Evolutionary conservation across 2,113 vertebrate species (phyloP), one percentile per base, ranked within the genome.

Genomic region (Alethe diademata): DNA sequence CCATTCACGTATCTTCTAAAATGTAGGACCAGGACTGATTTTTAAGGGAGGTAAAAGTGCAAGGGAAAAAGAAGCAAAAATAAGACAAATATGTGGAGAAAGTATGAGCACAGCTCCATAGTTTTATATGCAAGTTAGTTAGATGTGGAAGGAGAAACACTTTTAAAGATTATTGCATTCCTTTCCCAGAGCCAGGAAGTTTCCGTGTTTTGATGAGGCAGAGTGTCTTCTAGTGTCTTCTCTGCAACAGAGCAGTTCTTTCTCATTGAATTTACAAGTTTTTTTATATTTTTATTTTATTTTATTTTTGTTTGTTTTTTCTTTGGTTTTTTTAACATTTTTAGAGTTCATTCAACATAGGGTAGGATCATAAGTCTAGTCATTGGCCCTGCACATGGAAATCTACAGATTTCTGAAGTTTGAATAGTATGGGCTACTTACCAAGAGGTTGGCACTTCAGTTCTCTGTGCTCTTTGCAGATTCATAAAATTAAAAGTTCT

Each of bases 101-200:
- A 45, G 0, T 7, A 69, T 3, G 6, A 45, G 19, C 19, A 67
- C 3, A 64, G 3, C 4, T 79, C 2, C 5, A 13, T 8, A 42
- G 13, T 18, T 71, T 73, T 80, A 36, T 62, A 35, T 47, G 51
- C 8, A 57, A 60, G 3, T 42, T 56, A 73, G 8, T 13, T 35
- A 69, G 7, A 6, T 16, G 3, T 19, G 33, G 53, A 33, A 65
- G 15, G 5, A 35, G 4, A 60, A 95, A 53, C 17, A 48, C 2
- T 42, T 57, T 53, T 35, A 43, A 75, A 81, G 28, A 33, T 5
- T 40, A 31, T 26, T 42, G 7, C 7, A 5, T 38, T 45, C 14
- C 2, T 87, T 4, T 78, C 65, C 56, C 12, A 75, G 28, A 85
- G 29, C 4, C n/a, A 62, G 23, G 13, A 92, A 69, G 15, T 6